phyloP scores from a whole-genome alignment of 1,140 invertebrate species.

The Eumeta japonica region DNA sequence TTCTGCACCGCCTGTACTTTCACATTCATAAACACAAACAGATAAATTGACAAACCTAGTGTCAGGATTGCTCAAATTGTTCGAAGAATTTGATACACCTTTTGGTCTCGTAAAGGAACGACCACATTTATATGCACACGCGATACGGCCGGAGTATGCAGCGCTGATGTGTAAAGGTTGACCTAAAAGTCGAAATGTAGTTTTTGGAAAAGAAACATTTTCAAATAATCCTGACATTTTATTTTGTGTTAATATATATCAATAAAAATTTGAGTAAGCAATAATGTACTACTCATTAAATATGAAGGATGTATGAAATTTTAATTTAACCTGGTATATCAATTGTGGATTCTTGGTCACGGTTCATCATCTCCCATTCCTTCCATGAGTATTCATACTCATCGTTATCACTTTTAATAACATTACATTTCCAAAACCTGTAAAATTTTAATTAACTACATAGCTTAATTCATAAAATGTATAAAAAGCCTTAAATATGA shows the following conservation, averaged over 20 bases:
- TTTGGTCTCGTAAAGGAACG: constrained; percentile 79
- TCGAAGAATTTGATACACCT: constrained; percentile 31
- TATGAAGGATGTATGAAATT: no score
- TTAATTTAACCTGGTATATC: constrained; percentile 83
- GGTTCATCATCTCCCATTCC: constrained; percentile 88
- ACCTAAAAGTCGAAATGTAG: constrained; percentile 48
- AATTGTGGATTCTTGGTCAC: constrained; percentile 80
- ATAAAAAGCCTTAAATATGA: no score
- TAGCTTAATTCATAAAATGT: no score
- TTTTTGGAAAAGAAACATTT: no score
- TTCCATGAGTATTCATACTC: constrained; percentile 75
- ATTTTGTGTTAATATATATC: no score
- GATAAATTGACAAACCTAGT: constrained; percentile 89
- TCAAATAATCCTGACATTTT: no score
- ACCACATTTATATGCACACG: constrained; percentile 92
- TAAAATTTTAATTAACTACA: no score
- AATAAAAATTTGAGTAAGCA: no score
- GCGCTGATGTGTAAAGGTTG: constrained; percentile 92
- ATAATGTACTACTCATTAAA: no score
- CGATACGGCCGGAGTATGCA: constrained; percentile 94
- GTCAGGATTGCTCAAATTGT: constrained; percentile 62
- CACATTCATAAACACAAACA: constrained; percentile 98
- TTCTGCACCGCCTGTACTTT: constrained; percentile 95
- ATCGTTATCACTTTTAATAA: constrained; percentile 58
- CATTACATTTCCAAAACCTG: constrained; percentile 82